A percentile compares a stretch with the other conserved stretches of the same genome.
Evolutionary conservation across 1,140 invertebrate genomes (phyloP).

Genomic region (Drosophila pectinifera): DNA sequence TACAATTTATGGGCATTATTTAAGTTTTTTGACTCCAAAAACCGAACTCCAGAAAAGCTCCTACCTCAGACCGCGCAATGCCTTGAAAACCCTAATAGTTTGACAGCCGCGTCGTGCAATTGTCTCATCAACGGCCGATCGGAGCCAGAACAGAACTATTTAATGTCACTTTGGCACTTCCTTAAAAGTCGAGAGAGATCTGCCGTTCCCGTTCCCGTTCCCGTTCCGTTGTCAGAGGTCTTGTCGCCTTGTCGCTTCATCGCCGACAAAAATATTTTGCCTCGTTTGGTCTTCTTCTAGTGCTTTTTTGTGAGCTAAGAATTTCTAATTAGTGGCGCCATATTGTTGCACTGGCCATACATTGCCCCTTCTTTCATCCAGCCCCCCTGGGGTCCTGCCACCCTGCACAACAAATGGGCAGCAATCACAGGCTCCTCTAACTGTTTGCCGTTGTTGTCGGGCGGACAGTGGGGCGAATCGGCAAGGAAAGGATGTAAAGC

Average conservation of each 20-base stretch:
- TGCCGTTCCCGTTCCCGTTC: conserved; percentile 36
- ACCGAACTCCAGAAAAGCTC: background rate
- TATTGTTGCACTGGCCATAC: conserved; percentile 71
- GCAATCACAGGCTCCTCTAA: conserved; percentile 46
- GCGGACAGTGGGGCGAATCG: background rate
- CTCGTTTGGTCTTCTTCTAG: conserved; percentile 36
- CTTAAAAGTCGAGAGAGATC: conserved; percentile 71
- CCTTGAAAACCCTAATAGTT: conserved; percentile 10
- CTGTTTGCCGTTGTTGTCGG: conserved; percentile 37
- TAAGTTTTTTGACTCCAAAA: background rate
- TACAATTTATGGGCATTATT: too few relatives aligned
- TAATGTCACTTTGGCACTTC: conserved; percentile 83
- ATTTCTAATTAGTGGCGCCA: conserved; percentile 83
- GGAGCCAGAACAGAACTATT: conserved; percentile 74
- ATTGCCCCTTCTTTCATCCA: conserved; percentile 7
- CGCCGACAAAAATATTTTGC: conserved; percentile 63
- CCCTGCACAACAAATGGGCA: conserved; percentile 35
- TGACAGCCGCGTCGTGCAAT: conserved; percentile 36
- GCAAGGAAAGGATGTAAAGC: background rate
- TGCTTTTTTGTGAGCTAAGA: conserved; percentile 73
- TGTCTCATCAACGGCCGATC: conserved; percentile 43
- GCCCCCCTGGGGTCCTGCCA: conserved; percentile 14
- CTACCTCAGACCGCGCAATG: background rate
- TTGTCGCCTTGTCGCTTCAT: conserved; percentile 52
- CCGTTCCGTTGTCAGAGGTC: conserved; percentile 32